These are phyloP conservation scores for Thyatira batis DNA, from an alignment of 2,888 invertebrate species.

Conservation along the genomic window DNA sequence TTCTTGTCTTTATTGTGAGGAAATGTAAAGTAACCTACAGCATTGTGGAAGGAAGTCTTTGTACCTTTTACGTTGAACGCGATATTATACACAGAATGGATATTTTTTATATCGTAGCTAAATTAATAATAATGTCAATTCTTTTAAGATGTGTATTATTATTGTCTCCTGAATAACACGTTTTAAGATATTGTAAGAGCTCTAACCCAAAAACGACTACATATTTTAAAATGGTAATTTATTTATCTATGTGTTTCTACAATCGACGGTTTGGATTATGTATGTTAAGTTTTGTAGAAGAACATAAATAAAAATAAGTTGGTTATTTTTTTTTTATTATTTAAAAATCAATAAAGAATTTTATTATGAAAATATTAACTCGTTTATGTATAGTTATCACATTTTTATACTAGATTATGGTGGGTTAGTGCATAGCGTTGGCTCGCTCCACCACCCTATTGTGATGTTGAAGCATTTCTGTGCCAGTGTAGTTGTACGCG, in stretches of 20 bases:
- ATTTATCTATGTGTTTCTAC: not conserved
- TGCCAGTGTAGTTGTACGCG: constrained; percentile 73
- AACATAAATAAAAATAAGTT: not conserved
- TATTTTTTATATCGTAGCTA: no score
- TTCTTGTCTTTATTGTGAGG: not conserved
- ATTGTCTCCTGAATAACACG: no score
- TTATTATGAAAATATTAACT: not conserved
- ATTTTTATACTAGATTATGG: not conserved
- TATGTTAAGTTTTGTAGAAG: no score
- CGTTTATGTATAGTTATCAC: not conserved
- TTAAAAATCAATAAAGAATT: not conserved
- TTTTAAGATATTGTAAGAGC: no score
- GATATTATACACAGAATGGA: no score
- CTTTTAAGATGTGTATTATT: no score
- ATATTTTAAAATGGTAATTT: no score
- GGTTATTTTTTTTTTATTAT: not conserved
- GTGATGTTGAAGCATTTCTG: constrained; percentile 52
- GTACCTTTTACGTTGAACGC: not conserved
- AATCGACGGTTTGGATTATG: not conserved
- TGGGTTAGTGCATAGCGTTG: not conserved
- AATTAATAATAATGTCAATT: not conserved
- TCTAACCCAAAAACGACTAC: no score
- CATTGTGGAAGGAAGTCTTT: not conserved
- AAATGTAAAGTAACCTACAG: not conserved
- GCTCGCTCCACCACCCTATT: constrained; percentile 25